These are phyloP conservation scores for Enteromius thamalakanensis DNA, from an alignment of 2,797 vertebrate genomes.

Conservation along the genomic window DNA sequence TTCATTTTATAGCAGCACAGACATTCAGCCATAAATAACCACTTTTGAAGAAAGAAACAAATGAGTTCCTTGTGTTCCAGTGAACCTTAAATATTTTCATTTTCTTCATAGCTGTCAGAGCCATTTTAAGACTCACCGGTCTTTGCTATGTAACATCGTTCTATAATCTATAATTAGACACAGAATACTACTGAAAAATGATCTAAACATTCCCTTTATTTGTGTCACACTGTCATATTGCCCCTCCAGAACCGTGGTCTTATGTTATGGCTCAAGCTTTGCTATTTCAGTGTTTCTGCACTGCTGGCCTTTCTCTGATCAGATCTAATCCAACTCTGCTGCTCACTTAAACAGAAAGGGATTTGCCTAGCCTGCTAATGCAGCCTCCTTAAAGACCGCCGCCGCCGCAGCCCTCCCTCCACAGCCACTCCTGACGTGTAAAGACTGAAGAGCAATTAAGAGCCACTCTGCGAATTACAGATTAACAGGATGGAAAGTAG, in stretches of 20 bases:
- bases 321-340: constrained; percentile 43
- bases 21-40: background rate
- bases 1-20: background rate
- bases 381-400: constrained; percentile 42
- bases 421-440: constrained; percentile 34
- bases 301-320: background rate
- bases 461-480: constrained; percentile 54
- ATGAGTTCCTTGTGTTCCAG: background rate
- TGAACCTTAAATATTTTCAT: background rate
- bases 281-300: constrained; percentile 10
- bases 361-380: constrained; percentile 51
- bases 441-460: constrained; percentile 61
- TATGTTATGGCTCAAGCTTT: background rate
- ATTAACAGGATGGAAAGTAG: constrained; percentile 45
- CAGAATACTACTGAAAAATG: background rate
- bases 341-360: constrained; percentile 40
- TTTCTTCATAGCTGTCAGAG: background rate
- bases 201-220: background rate
- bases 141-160: background rate
- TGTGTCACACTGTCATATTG: background rate
- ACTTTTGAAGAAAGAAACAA: background rate
- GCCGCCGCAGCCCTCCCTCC: constrained; percentile 17
- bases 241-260: background rate
- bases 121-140: background rate
- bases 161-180: background rate